phyloP scores from a whole-genome alignment of 2,888 invertebrate genomes.

The Cylindroiulus punctatus region DNA sequence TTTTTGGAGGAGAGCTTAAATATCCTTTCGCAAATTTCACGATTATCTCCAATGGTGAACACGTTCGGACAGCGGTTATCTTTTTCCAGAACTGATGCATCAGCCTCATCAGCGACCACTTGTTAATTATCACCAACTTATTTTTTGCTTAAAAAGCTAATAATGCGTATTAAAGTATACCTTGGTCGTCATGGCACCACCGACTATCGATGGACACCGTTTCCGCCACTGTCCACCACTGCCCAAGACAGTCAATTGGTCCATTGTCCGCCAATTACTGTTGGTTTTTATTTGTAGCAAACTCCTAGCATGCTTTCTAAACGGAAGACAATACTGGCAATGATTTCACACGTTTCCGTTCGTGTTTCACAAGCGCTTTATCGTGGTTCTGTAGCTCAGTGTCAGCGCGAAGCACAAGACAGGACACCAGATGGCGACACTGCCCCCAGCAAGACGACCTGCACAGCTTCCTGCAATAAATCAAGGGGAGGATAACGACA shows the following conservation, averaged over 20 bases:
- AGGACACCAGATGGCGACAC: background rate
- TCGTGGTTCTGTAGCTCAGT: conserved; percentile 24
- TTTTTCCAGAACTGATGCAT: background rate
- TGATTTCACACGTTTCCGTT: background rate
- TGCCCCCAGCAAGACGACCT: background rate
- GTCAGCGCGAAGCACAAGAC: background rate
- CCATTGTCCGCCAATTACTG: background rate
- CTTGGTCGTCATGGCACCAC: conserved; percentile 12
- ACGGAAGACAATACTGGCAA: conserved; percentile 42
- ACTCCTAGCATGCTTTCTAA: conserved; percentile 38
- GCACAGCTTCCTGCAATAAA: background rate
- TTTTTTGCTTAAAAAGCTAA: conserved; percentile 12
- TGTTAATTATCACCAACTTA: conserved; percentile 19
- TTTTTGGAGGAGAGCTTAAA: background rate
- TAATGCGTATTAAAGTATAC: conserved; percentile 37
- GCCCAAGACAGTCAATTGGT: background rate
- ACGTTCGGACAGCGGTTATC: background rate
- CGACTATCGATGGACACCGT: background rate
- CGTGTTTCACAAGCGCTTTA: conserved; percentile 16
- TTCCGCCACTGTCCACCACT: background rate
- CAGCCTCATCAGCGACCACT: background rate
- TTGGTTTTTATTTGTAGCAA: background rate
- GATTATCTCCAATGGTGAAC: background rate
- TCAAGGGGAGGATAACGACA: background rate
- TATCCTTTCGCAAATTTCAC: background rate